Percentiles rank a stretch among this genome's conserved stretches.
phyloP scores from a whole-genome alignment of 2,797 vertebrate genomes.

The Graptemys geographica region DNA sequence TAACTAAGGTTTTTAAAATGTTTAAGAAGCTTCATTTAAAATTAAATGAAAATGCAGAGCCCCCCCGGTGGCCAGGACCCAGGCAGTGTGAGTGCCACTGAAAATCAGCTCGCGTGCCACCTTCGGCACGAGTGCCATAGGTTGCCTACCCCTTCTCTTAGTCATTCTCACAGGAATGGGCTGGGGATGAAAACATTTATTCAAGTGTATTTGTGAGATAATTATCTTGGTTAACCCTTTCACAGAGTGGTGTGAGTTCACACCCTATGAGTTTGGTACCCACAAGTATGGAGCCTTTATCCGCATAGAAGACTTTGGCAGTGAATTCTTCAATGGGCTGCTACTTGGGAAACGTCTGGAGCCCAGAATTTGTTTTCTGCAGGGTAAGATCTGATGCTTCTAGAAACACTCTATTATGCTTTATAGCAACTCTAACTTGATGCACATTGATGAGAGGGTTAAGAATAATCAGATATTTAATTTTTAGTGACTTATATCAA shows the following conservation, averaged over 20 bases:
- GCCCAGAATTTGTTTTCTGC: slow-evolving; percentile 75
- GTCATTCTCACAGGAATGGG: background rate
- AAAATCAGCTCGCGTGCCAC: too few species aligned
- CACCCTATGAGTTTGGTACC: slow-evolving; percentile 75
- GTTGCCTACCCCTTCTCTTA: background rate
- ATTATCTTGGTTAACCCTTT: background rate
- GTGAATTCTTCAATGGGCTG: slow-evolving; percentile 78
- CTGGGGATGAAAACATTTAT: background rate
- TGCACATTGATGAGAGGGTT: background rate
- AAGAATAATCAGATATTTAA: background rate
- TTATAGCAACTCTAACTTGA: background rate
- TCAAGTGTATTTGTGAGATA: background rate
- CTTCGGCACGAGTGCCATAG: too few species aligned
- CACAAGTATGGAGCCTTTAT: slow-evolving; percentile 77
- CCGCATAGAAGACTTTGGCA: slow-evolving; percentile 72
- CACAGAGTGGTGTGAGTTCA: slow-evolving; percentile 81
- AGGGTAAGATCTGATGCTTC: slow-evolving; percentile 59
- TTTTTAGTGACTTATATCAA: background rate
- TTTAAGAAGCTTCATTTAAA: too few species aligned
- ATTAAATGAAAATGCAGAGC: too few species aligned
- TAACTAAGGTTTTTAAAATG: too few species aligned
- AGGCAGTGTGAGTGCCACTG: too few species aligned
- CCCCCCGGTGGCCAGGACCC: too few species aligned
- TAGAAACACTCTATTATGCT: background rate
- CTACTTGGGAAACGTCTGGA: slow-evolving; percentile 57